Conservation (phyloP, 2,113 vertebrate genomes). For the Ia io region DNA sequence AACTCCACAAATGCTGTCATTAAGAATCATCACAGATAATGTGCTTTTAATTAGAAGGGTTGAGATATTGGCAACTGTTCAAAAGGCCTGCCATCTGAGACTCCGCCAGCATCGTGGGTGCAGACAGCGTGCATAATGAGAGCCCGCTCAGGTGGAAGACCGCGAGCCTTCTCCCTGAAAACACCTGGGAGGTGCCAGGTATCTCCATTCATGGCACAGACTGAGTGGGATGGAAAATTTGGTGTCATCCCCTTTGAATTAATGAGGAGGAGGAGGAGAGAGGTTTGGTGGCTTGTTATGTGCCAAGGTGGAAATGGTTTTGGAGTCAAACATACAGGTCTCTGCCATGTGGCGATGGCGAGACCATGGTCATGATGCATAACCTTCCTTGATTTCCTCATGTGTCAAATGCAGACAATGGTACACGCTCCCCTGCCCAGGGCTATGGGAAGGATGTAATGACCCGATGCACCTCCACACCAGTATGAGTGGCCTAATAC, state of each 20-base stretch:
- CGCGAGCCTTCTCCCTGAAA: background rate
- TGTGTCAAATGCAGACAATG: background rate
- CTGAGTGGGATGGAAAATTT: background rate
- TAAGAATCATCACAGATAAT: slow-evolving; percentile 65
- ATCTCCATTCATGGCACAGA: background rate
- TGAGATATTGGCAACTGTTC: slow-evolving; percentile 59
- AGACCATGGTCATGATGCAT: background rate
- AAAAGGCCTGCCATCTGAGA: slow-evolving; percentile 49
- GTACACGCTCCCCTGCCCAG: too few relatives aligned
- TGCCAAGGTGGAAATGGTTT: background rate
- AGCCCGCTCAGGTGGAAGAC: background rate
- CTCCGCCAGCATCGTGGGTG: background rate
- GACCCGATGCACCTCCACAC: background rate
- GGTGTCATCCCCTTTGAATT: background rate
- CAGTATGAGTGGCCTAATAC: background rate
- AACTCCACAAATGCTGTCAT: slow-evolving; percentile 39
- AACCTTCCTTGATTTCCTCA: background rate
- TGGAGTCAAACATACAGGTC: background rate
- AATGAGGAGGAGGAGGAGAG: background rate
- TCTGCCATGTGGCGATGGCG: background rate
- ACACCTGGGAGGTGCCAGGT: background rate
- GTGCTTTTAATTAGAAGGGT: slow-evolving; percentile 71
- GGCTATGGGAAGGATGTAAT: background rate
- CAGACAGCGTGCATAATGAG: background rate
- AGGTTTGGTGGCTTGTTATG: background rate